A percentile compares a stretch with the other conserved stretches of the same genome.
These are phyloP conservation scores for Chrysocyon brachyurus DNA, from an alignment of 2,797 vertebrate genomes.

Conservation along the genomic window DNA sequence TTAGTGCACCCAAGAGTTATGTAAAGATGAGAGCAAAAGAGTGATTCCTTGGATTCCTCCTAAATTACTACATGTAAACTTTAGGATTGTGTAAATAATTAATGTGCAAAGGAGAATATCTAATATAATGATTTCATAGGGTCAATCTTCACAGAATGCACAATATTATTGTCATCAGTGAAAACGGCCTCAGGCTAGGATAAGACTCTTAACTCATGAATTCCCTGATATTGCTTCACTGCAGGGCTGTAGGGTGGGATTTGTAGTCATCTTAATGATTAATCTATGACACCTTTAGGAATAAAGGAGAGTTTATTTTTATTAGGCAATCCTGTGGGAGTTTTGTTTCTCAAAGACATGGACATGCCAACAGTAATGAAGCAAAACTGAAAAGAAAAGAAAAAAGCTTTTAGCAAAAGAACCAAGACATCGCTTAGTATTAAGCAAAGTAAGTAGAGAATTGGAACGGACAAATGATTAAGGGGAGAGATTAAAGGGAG, in stretches of 20 bases:
- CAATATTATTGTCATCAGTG: neutral
- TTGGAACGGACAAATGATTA: constrained; percentile 35
- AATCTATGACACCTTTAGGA: neutral
- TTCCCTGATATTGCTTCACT: neutral
- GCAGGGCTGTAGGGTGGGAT: neutral
- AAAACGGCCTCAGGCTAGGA: neutral
- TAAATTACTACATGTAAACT: neutral
- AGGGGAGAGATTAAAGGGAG: neutral
- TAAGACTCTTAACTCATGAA: neutral
- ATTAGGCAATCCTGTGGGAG: neutral
- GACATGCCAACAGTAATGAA: neutral
- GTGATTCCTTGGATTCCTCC: neutral
- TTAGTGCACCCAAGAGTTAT: neutral
- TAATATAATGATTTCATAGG: neutral
- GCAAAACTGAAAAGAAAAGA: neutral
- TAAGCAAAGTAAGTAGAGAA: constrained; percentile 43
- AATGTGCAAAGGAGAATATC: neutral
- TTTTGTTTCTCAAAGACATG: constrained; percentile 26
- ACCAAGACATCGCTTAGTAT: neutral
- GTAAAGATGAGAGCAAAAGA: neutral
- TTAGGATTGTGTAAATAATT: neutral
- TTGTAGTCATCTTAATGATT: neutral
- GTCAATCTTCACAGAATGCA: neutral
- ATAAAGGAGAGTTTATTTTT: constrained; percentile 49
- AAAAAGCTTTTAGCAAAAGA: neutral